Conservation (phyloP, 2,797 vertebrate species). For the Cuculus canorus region DNA sequence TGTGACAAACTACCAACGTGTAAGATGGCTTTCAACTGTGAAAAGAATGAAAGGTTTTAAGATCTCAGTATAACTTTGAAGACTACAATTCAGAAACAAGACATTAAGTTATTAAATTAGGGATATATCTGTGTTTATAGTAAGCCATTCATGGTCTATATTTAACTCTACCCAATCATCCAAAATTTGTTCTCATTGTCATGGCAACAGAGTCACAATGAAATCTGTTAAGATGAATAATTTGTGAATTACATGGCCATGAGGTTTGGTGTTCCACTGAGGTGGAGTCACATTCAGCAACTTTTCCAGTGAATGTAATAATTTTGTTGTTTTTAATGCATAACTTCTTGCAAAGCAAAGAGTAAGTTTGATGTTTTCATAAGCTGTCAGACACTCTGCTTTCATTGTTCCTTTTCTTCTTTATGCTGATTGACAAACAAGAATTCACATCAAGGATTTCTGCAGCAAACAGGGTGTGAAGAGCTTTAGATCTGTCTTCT, state of each 20-base stretch:
- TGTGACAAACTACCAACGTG: background rate
- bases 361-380: background rate
- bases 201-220: background rate
- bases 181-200: background rate
- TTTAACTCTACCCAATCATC: background rate
- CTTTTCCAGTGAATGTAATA: background rate
- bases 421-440: background rate
- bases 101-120: background rate
- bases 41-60: background rate
- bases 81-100: background rate
- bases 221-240: background rate
- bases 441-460: background rate
- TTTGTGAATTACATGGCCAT: too few relatives aligned
- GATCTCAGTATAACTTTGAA: background rate
- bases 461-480: background rate
- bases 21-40: background rate
- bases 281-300: background rate
- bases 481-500: background rate
- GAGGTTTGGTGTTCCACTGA: background rate
- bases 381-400: background rate
- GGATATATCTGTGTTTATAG: background rate
- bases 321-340: background rate
- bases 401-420: background rate
- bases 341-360: background rate
- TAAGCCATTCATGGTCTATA: background rate